Percentiles rank a stretch among this genome's conserved stretches.
Evolutionary conservation across 1,140 invertebrate genomes (phyloP).

Genomic region (Panagrolaimus sp.): DNA sequence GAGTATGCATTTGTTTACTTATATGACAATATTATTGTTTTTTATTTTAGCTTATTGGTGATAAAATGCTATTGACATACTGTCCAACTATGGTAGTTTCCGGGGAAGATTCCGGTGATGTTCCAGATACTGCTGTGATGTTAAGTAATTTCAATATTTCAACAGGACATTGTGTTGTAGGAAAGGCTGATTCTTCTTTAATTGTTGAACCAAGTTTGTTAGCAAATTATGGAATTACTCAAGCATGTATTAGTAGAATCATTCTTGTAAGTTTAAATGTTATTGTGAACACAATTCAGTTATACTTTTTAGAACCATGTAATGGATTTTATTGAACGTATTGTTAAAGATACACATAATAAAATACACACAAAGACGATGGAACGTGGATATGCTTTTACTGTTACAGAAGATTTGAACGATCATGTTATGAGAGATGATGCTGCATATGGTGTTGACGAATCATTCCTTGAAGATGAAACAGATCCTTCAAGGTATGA

Average conservation of each 20-base stretch:
- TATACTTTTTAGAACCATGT: neutral
- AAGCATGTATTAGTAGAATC: neutral
- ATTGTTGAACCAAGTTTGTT: neutral
- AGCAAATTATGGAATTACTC: neutral
- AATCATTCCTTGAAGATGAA: too few relatives aligned
- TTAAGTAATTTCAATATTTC: neutral
- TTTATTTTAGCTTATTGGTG: neutral
- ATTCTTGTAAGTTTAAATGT: neutral
- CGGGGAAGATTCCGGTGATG: neutral
- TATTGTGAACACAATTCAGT: neutral
- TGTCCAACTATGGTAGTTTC: neutral
- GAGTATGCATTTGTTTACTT: too few relatives aligned
- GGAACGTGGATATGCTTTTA: neutral
- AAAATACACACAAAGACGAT: neutral
- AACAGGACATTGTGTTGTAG: neutral
- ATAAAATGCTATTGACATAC: neutral
- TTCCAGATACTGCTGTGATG: neutral
- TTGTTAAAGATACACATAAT: neutral
- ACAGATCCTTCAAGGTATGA: too few relatives aligned
- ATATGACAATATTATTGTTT: too few relatives aligned
- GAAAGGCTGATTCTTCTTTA: neutral
- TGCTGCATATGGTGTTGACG: neutral
- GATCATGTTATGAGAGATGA: neutral
- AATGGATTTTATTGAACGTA: constrained; percentile 1
- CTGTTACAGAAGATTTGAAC: neutral